These are phyloP conservation scores for Pecten maximus DNA, from an alignment of 2,888 invertebrate genomes.

Conservation along the genomic window DNA sequence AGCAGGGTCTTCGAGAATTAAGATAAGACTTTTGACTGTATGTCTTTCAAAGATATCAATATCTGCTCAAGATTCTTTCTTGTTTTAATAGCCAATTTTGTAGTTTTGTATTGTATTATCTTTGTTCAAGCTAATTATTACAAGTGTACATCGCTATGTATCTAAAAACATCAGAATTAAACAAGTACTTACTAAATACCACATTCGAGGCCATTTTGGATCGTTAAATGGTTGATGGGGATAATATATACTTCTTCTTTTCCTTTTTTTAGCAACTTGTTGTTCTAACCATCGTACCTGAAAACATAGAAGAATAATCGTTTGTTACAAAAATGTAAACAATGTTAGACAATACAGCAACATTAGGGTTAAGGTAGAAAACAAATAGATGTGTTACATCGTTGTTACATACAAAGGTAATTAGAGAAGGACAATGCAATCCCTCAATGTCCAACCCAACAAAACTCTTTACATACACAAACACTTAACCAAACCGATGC, in stretches of 20 bases:
- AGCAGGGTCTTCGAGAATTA: too few species aligned
- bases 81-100: too few species aligned
- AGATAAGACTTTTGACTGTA: too few species aligned
- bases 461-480: not conserved
- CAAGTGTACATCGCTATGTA: too few species aligned
- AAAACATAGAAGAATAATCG: conserved; percentile 54
- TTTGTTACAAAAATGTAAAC: not conserved
- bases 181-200: conserved; percentile 93
- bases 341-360: not conserved
- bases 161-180: not conserved
- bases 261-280: conserved; percentile 90
- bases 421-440: not conserved
- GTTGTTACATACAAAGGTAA: not conserved
- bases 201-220: conserved; percentile 96
- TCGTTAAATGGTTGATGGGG: conserved; percentile 87
- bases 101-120: too few species aligned
- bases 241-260: conserved; percentile 85
- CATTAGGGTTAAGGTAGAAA: not conserved
- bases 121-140: too few species aligned
- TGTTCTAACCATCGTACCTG: conserved; percentile 90
- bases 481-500: not conserved
- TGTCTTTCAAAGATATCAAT: too few species aligned
- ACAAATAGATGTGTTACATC: not conserved
- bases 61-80: too few species aligned
- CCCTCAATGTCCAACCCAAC: not conserved